Evolutionary conservation across 2,888 invertebrate species (phyloP).

Genomic region (Drosophila ezoana): DNA sequence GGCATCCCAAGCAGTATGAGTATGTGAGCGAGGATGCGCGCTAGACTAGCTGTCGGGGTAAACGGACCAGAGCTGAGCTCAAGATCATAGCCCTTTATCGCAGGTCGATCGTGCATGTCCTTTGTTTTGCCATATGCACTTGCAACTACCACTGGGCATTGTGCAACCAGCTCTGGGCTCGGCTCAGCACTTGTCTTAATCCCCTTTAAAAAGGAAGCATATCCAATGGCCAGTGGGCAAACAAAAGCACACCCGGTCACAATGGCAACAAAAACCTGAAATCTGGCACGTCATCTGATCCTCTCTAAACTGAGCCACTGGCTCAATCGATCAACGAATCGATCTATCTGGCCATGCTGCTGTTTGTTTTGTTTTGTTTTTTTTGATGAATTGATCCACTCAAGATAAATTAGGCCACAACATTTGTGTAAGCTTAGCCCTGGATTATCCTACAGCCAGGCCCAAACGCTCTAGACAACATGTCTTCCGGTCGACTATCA

Average conservation of each 20-base stretch:
- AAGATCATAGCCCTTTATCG: conserved; percentile 66
- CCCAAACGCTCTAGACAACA: conserved; percentile 28
- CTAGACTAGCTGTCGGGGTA: conserved; percentile 59
- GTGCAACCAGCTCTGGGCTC: conserved; percentile 53
- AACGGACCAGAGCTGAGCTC: conserved; percentile 21
- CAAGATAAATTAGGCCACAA: conserved; percentile 81
- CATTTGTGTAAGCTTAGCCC: conserved; percentile 68
- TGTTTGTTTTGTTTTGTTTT: conserved; percentile 33
- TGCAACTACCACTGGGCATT: conserved; percentile 47
- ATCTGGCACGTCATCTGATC: conserved; percentile 47
- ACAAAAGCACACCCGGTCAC: conserved; percentile 75
- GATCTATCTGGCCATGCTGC: conserved; percentile 26
- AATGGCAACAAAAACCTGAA: conserved; percentile 38
- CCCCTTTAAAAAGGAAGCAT: conserved; percentile 30
- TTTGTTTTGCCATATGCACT: conserved; percentile 57
- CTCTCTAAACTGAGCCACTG: conserved; percentile 14
- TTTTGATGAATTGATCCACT: conserved; percentile 76
- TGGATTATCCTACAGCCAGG: conserved; percentile 37
- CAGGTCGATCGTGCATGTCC: conserved; percentile 64
- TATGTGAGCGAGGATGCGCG: conserved; percentile 25
- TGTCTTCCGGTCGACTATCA: conserved; percentile 55
- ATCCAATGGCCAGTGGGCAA: conserved; percentile 27
- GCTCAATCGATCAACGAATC: conserved; percentile 31
- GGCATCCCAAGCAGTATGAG: neutral
- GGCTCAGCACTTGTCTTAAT: conserved; percentile 66